Evolutionary conservation across 2,797 vertebrate genomes (phyloP), one percentile per base, ranked within the genome.

Genomic region (Pachyuromys duprasi): DNA sequence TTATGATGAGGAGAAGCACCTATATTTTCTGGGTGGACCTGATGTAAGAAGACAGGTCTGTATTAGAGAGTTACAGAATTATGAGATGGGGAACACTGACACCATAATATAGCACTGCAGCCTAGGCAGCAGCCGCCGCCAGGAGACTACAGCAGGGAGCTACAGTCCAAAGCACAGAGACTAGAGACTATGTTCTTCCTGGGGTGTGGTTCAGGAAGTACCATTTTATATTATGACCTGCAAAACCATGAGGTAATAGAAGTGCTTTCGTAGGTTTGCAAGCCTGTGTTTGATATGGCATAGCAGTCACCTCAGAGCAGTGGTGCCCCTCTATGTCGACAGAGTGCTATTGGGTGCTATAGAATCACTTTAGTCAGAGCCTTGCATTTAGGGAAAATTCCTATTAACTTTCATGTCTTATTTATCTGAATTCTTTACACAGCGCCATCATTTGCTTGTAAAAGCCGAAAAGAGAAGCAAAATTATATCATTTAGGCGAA

Each of bases 331-430:
- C 26, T 60, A 15, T 26, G 42, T 22, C 15, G 49, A 22, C 24
- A n/a, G n/a, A 33, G 31, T 22, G 36, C 13, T 62, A 0, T 24
- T 2, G 0, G 3, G 8, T 15, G 1, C 6, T 0, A 22, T 20
- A 1, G 31, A 13, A 18, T 45, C 0, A 12, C 31, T 62, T 75
- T 83, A 31, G n/a, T 24, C 6, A 17, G 36, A 67, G 22, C 18
- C 62, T 18, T 55, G 3, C 3, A 22, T 55, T 49, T 33, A 24
- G 42, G 24, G 33, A 36, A 39, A 78, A 2, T 39, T 26, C 14
- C 69, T 11, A 18, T 49, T 31, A 26, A 1, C 70, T 78, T 1
- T 74, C 20, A 2, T 8, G 11, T 55, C 28, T 81, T 69, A 26
- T 6, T 26, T 49, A 55, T 36, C 6, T 8, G 26, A 80, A 57